A percentile compares a stretch with the other conserved stretches of the same genome.
Evolutionary conservation across 1,140 invertebrate species (phyloP).

Genomic region (Papilio glaucus): DNA sequence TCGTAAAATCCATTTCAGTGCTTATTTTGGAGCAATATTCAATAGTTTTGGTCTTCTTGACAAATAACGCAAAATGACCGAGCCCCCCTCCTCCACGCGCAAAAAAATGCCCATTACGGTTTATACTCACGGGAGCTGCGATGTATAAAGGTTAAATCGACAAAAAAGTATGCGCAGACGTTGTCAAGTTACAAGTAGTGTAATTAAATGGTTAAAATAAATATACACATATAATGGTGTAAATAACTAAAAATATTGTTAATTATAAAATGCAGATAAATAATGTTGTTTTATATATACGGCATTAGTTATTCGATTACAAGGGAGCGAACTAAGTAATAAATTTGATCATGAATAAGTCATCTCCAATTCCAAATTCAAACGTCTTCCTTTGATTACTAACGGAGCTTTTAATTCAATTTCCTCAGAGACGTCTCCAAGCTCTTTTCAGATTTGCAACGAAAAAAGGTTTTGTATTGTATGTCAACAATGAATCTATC

Average conservation of each 20-base stretch:
- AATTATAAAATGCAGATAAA: neutral
- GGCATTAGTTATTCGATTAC: neutral
- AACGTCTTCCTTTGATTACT: slow-evolving; percentile 22
- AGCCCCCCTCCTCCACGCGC: too few species aligned
- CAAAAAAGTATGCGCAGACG: too few species aligned
- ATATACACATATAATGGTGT: too few species aligned
- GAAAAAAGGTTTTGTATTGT: slow-evolving; percentile 38
- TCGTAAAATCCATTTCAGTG: too few species aligned
- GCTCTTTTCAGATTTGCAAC: slow-evolving; percentile 40
- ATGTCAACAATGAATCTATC: slow-evolving; percentile 13
- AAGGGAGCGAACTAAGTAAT: neutral
- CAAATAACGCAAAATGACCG: too few species aligned
- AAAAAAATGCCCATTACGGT: too few species aligned
- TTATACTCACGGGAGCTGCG: too few species aligned
- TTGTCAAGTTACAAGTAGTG: too few species aligned
- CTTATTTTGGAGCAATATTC: too few species aligned
- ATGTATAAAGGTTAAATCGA: too few species aligned
- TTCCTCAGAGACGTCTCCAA: slow-evolving; percentile 58
- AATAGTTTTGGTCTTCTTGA: too few species aligned
- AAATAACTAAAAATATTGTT: neutral
- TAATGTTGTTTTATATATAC: neutral
- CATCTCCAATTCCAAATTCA: slow-evolving; percentile 37
- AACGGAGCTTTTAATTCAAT: slow-evolving; percentile 61
- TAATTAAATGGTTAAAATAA: too few species aligned
- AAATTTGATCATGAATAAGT: slow-evolving; percentile 32